Conservation (phyloP, 1,140 invertebrate species). For the Fopius arisanus region DNA sequence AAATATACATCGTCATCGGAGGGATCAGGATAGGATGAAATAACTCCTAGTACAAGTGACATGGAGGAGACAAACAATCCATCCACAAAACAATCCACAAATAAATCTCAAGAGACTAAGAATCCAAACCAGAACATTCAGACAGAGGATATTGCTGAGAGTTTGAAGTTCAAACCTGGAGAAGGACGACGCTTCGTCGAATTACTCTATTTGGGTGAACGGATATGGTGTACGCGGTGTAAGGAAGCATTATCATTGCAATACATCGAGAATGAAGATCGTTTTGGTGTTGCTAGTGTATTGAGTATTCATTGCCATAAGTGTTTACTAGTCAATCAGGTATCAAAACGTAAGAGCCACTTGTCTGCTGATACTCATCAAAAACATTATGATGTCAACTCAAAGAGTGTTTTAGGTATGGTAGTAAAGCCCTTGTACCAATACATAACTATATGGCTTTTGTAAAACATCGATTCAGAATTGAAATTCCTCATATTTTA, state of each 20-base stretch:
- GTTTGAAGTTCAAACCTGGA: not conserved
- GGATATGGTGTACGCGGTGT: constrained; percentile 28
- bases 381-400: too few relatives aligned
- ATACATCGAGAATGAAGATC: constrained; percentile 28
- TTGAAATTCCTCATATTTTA: too few relatives aligned
- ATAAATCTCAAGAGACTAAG: not conserved
- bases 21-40: too few relatives aligned
- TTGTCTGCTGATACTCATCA: too few relatives aligned
- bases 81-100: not conserved
- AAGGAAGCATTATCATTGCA: constrained; percentile 29
- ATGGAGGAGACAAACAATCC: not conserved
- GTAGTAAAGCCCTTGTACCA: too few relatives aligned
- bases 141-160: not conserved
- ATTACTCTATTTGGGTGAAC: constrained; percentile 1
- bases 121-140: not conserved
- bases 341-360: not conserved
- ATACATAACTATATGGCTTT: too few relatives aligned
- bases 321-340: constrained; percentile 31
- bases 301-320: constrained; percentile 30
- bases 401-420: too few relatives aligned
- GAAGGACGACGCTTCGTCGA: constrained; percentile 31
- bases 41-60: not conserved
- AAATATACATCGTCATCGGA: too few relatives aligned
- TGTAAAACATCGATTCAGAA: too few relatives aligned
- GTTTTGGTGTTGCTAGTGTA: too few relatives aligned